phyloP scores from a whole-genome alignment of 2,113 vertebrate genomes.

The Probosciger aterrimus region DNA sequence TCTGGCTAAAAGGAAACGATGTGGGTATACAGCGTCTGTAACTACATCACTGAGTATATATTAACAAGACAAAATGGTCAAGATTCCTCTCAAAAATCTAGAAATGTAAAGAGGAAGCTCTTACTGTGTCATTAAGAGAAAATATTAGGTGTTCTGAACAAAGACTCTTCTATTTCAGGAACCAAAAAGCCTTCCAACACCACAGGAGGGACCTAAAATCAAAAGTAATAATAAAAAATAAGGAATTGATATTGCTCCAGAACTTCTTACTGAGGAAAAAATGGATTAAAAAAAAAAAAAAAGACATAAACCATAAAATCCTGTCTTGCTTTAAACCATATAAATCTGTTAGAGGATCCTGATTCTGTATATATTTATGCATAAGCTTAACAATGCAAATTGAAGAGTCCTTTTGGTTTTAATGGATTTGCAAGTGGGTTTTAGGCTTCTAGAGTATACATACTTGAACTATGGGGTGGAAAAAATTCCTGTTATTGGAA shows the following conservation, averaged over 20 bases:
- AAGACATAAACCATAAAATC: neutral
- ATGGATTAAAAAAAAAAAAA: neutral
- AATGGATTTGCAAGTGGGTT: neutral
- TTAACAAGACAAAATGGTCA: neutral
- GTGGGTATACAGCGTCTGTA: neutral
- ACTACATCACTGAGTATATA: neutral
- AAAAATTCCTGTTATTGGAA: conserved; percentile 27
- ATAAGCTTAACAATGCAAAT: neutral
- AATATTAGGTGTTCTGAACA: neutral
- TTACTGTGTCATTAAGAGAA: neutral
- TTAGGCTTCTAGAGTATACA: neutral
- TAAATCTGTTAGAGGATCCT: neutral
- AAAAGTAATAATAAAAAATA: neutral
- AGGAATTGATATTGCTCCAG: neutral
- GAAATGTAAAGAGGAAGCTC: neutral
- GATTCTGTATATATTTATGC: neutral
- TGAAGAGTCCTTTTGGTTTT: neutral
- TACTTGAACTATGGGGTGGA: neutral
- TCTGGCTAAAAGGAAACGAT: neutral
- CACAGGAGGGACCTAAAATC: neutral
- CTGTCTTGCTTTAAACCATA: neutral
- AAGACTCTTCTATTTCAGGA: neutral
- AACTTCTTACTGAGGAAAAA: neutral
- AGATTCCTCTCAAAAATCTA: neutral
- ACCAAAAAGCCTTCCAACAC: neutral